Base-by-base conservation (phyloP, 2,797 vertebrate species). In the Huso huso region DNA sequence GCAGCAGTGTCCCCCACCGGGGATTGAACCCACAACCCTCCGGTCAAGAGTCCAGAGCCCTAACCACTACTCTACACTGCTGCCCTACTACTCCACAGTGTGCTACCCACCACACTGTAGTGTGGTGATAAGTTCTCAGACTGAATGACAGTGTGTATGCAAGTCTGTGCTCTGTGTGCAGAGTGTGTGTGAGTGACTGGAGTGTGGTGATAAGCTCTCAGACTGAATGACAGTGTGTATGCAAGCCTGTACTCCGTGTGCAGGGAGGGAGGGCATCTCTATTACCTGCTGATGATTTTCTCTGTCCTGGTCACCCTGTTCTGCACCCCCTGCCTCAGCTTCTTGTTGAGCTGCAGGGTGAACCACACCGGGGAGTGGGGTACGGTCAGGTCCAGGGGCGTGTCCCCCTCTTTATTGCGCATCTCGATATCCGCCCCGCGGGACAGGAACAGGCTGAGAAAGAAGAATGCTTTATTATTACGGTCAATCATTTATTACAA, bases 311-410 rank as follows among this genome's bases (percentile, higher is more conserved):
- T 74, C 6, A 91, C 83, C 1, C 94, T 86, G 58, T 93, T 94
- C 18, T 87, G 82, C 55, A 95, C 87, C 6, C 94, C 94, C 0
- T 91, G 84, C 0, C 92, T 83, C 23, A 96, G 83, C 79, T 93
- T 95, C 73, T 93, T 89, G 79, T 95, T 96, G 57, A 96, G 93
- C 78, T 96, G 95, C 6, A 97, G 89, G 0, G 94, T 89, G n/a
- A 96, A 94, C 94, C 95, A 97, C 11, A 94, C 94, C 0, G 94
- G 92, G 0, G 95, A 93, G 78, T 93, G 93, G 10, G 88, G 76
- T 0, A 88, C 81, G 0, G 93, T 93, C 10, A 96, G 79, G 62
- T 89, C 89, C 68, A 95, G 86, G 0, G 95, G 94, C 0, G 93
- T 93, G 76, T 97, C 95, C 8, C 95, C 95, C 70, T 97, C 95